Evolutionary conservation across 2,797 vertebrate genomes (phyloP), one percentile per base, ranked within the genome.

Genomic region (Triplophysa yarkandensis): DNA sequence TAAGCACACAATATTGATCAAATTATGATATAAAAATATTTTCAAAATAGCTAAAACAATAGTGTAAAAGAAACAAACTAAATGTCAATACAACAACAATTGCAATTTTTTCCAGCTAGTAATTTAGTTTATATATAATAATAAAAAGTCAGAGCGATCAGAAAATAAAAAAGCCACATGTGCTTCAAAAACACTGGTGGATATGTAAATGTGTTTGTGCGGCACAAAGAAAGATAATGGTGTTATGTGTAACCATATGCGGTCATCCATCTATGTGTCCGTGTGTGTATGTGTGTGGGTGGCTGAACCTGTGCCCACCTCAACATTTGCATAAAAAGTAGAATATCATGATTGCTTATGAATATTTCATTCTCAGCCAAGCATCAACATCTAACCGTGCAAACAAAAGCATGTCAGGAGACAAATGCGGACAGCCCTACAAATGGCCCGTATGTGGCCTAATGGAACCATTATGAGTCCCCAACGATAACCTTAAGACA

Each of bases 361-460:
- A 82, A 89, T 91, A 87, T 89, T 90, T 84, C 78, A 90, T 88
- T 78, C 86, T 74, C 65, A 77, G 68, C 58, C 76, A 57, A 72
- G 65, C 71, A 76, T 81, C 84, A 80, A 87, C 81, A 84, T 84
- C 76, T 79, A 83, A 78, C 71, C 69, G 68, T 62, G 50, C 61
- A 66, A 81, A 80, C 71, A 80, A 70, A 39, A 34, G 75, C 32
- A 52, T 34, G 70, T 64, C 70, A 57, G 58, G 48, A 30, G 71
- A 78, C 50, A 74, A 73, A 44, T 43, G 17, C 36, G 13, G 52
- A 48, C 52, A 66, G 71, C 13, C 21, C 25, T 30, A 65, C 77
- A 79, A 74, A 74, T 43, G 9, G 43, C 60, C 27, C 28, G 25
- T 57, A 32, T 39, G 64, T 48, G 23, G 39, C 34, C 57, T 72